Percentiles rank a stretch among this genome's conserved stretches.
These are phyloP conservation scores for Dromiciops gliroides DNA, from an alignment of 2,113 vertebrate species.

Conservation along the genomic window DNA sequence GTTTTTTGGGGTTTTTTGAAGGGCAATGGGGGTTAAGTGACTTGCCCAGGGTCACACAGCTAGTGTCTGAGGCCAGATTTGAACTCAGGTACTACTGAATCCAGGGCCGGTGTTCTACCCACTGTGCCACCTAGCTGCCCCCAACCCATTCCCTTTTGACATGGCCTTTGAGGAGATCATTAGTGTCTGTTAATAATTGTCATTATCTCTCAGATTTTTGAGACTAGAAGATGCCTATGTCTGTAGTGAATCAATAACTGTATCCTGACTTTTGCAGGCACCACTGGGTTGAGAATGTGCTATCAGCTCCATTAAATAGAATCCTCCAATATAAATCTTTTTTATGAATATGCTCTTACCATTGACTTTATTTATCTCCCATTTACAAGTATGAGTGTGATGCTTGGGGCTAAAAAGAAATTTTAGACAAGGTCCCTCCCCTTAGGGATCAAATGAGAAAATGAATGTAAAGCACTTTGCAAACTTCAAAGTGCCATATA, in stretches of 20 bases:
- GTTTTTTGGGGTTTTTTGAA: no score
- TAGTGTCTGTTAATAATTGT: neutral
- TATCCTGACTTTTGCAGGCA: neutral
- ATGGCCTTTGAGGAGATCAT: neutral
- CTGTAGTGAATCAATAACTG: neutral
- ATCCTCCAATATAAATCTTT: neutral
- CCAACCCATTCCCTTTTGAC: accelerated
- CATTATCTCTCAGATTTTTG: neutral
- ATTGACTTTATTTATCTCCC: neutral
- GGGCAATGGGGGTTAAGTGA: no score
- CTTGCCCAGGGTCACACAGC: no score
- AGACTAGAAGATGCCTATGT: neutral
- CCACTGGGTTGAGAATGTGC: neutral
- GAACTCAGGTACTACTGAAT: no score
- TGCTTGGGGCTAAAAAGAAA: neutral
- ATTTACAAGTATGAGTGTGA: neutral
- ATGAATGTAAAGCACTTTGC: neutral
- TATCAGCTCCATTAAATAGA: neutral
- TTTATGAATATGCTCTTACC: neutral
- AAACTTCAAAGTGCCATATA: neutral
- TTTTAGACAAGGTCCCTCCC: neutral
- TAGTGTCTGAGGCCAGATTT: no score
- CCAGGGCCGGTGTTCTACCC: no score
- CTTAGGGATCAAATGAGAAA: neutral
- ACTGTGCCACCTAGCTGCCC: no score